Base-by-base conservation (phyloP, 2,797 vertebrate species). In the Hylomyscus alleni region DNA sequence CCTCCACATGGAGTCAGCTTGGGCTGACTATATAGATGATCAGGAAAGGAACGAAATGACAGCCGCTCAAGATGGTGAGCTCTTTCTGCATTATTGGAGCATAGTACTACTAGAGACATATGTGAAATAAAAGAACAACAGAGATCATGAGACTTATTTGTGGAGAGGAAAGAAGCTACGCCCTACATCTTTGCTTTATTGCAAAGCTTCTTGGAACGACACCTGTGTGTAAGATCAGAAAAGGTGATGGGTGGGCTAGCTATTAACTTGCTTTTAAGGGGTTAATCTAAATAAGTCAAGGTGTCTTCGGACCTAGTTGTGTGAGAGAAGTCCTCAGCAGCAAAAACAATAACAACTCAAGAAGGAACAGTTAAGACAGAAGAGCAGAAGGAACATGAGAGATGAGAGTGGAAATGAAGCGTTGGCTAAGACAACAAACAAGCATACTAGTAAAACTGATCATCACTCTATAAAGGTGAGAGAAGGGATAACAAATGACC, bases 221-320 rank as follows among this genome's bases (percentile, higher is more conserved):
- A 72, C 29, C 44, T 75, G 50, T 54, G 37, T 47, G 60, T 90
- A 91, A 54, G 83, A 72, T 8, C n/a, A 93, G 34, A 40, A 52
- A 75, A 54, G 15, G 10, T 69, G 11, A 40, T 62, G 37, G 40
- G 37, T 72, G 69, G 78, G 75, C 81, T 44, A 86, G 47, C 26
- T 62, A 34, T 31, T 88, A 86, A 29, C 54, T 88, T 80, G 62
- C 54, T 44, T 84, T 93, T 81, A 91, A 72, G 58, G 83, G 10
- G 22, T 52, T 91, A 52, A 2, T 56, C 40, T 85, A 93, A 91
- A 92, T 3, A 62, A 5, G 34, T 84, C 24, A 89, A 17, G 12
- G 1, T 60, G 76, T 19, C 44, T 54, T 40, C 72, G 8, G 58
- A 34, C 9, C 44, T 17, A 44, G 50, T 91, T 89, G 80, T 34